Conservation (phyloP, 2,888 invertebrate species). For the Cerastis leucographa region DNA sequence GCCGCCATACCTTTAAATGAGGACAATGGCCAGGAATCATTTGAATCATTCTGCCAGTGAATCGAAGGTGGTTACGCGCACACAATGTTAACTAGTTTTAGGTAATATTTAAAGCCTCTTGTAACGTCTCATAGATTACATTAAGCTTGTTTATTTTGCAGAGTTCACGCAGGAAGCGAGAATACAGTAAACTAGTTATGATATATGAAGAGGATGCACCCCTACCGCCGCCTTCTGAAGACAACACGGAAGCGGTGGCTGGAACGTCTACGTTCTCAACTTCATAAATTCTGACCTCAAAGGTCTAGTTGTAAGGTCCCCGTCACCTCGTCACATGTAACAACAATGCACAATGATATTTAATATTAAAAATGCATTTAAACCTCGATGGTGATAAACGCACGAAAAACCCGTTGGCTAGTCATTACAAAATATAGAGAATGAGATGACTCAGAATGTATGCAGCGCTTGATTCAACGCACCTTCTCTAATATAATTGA, state of each 20-base stretch:
- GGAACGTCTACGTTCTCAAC: slow-evolving; percentile 2
- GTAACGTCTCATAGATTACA: too few species aligned
- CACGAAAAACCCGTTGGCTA: slow-evolving; percentile 19
- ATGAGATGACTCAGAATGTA: slow-evolving; percentile 10
- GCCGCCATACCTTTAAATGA: too few species aligned
- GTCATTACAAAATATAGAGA: slow-evolving; percentile 12
- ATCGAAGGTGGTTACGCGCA: too few species aligned
- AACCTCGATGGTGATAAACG: slow-evolving; percentile 12
- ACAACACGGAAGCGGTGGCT: not conserved
- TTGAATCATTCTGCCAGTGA: too few species aligned
- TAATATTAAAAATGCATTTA: slow-evolving; percentile 35
- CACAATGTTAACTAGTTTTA: too few species aligned
- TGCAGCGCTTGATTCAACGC: not conserved
- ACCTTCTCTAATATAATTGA: not conserved
- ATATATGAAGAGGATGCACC: slow-evolving; percentile 94
- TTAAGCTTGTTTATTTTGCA: slow-evolving; percentile 58
- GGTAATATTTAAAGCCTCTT: too few species aligned
- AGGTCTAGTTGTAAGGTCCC: slow-evolving; percentile 5
- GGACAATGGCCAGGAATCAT: too few species aligned
- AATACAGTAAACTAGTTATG: slow-evolving; percentile 91
- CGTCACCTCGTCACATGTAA: slow-evolving; percentile 1
- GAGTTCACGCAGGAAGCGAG: slow-evolving; percentile 72
- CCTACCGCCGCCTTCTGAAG: slow-evolving; percentile 86
- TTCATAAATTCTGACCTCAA: slow-evolving; percentile 4
- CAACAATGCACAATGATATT: slow-evolving; percentile 49